These are phyloP conservation scores for Hyperoplus lanceolatus DNA, from an alignment of 2,797 vertebrate species.

Conservation along the genomic window DNA sequence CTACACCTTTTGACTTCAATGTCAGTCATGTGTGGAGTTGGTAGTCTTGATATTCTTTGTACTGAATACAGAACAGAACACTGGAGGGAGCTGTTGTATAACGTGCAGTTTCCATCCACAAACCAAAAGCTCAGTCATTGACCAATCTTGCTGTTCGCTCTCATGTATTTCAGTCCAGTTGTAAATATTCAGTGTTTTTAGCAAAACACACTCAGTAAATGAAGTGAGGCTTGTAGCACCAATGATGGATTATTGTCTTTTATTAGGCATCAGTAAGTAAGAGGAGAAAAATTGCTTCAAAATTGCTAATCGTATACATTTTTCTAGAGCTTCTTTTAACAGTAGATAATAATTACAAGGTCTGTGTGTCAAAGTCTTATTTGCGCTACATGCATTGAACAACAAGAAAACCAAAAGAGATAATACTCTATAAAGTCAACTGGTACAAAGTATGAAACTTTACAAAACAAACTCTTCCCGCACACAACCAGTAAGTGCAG, in stretches of 20 bases:
- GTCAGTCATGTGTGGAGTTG: neutral
- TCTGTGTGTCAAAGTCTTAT: constrained; percentile 60
- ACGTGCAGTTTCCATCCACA: neutral
- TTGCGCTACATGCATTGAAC: constrained; percentile 77
- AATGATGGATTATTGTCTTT: constrained; percentile 63
- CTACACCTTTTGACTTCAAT: neutral
- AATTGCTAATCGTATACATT: constrained; percentile 70
- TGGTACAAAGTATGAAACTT: constrained; percentile 75
- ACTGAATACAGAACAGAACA: neutral
- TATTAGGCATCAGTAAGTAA: constrained; percentile 81
- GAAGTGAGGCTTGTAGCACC: constrained; percentile 30
- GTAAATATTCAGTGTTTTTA: neutral
- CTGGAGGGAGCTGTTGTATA: constrained; percentile 59
- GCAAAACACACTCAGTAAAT: constrained; percentile 2
- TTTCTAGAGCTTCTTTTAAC: constrained; percentile 60
- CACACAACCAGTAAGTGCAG: constrained; percentile 46
- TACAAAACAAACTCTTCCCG: constrained; percentile 71
- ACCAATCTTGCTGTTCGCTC: neutral
- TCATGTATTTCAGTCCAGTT: neutral
- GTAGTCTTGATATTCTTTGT: neutral
- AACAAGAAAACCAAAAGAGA: constrained; percentile 68
- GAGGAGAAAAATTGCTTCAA: constrained; percentile 68
- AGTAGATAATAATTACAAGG: constrained; percentile 70
- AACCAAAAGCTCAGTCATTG: neutral
- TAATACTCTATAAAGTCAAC: constrained; percentile 72